A percentile compares a stretch with the other conserved stretches of the same genome.
These are phyloP conservation scores for Calypte anna DNA, from an alignment of 2,113 vertebrate genomes.

Conservation along the genomic window DNA sequence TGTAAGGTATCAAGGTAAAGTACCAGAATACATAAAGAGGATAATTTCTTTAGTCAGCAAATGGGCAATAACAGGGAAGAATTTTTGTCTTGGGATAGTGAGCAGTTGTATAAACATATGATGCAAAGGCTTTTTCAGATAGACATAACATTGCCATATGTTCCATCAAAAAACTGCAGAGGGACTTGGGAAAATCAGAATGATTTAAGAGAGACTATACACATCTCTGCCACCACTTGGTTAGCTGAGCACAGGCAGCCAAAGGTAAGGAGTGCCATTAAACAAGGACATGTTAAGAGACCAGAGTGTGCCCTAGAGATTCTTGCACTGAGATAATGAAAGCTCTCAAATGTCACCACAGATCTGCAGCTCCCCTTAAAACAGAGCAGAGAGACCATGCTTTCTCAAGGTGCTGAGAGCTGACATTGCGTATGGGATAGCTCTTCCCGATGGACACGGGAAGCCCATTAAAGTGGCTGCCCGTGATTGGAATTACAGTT, in stretches of 20 bases:
- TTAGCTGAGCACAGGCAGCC: slow-evolving; percentile 73
- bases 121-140: slow-evolving; percentile 86
- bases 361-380: slow-evolving; percentile 70
- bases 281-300: slow-evolving; percentile 75
- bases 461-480: slow-evolving; percentile 54
- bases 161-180: slow-evolving; percentile 79
- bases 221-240: slow-evolving; percentile 76
- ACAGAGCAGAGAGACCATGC: background rate
- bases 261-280: slow-evolving; percentile 72
- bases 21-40: slow-evolving; percentile 84
- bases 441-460: slow-evolving; percentile 39
- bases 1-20: slow-evolving; percentile 85
- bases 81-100: slow-evolving; percentile 85
- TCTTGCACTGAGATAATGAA: slow-evolving; percentile 73
- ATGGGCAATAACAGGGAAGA: slow-evolving; percentile 85
- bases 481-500: slow-evolving; percentile 38
- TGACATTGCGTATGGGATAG: slow-evolving; percentile 47
- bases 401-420: slow-evolving; percentile 35
- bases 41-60: slow-evolving; percentile 86
- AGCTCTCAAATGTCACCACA: slow-evolving; percentile 70
- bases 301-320: slow-evolving; percentile 77
- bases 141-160: slow-evolving; percentile 86
- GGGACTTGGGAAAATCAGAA: slow-evolving; percentile 82
- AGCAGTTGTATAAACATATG: slow-evolving; percentile 88
- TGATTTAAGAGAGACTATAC: slow-evolving; percentile 81